phyloP scores from a whole-genome alignment of 2,888 invertebrate genomes.

The Odontothrips loti region DNA sequence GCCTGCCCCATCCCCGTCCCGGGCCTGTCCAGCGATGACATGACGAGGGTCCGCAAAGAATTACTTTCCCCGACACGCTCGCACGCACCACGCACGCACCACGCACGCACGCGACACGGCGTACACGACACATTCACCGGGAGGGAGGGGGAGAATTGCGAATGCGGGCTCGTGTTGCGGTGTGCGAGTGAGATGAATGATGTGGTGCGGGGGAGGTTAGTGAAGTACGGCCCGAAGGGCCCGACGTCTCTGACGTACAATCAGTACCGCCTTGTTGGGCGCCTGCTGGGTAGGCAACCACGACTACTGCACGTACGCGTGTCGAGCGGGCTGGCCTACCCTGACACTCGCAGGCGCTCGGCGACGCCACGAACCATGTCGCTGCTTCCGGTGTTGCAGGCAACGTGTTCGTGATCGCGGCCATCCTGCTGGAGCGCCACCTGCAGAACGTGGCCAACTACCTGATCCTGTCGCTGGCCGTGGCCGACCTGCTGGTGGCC shows the following conservation, averaged over 20 bases:
- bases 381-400: constrained; percentile 67
- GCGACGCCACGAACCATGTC: no score
- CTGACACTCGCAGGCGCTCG: no score
- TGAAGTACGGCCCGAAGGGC: no score
- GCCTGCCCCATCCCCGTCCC: not conserved
- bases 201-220: no score
- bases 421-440: constrained; percentile 80
- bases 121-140: not conserved
- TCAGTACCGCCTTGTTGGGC: not conserved
- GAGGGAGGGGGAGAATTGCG: not conserved
- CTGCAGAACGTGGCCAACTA: constrained; percentile 87
- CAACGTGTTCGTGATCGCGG: constrained; percentile 91
- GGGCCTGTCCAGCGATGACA: not conserved
- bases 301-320: not conserved
- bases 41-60: constrained; percentile 6
- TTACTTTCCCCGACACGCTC: not conserved
- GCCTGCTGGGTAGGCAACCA: not conserved
- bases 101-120: no score
- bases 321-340: not conserved
- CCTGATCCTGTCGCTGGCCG: constrained; percentile 82
- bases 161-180: not conserved
- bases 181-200: not conserved
- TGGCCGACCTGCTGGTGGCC: constrained; percentile 86
- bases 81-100: no score
- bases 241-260: not conserved